phyloP scores from a whole-genome alignment of 2,888 invertebrate species.

The Andrena marginata region DNA sequence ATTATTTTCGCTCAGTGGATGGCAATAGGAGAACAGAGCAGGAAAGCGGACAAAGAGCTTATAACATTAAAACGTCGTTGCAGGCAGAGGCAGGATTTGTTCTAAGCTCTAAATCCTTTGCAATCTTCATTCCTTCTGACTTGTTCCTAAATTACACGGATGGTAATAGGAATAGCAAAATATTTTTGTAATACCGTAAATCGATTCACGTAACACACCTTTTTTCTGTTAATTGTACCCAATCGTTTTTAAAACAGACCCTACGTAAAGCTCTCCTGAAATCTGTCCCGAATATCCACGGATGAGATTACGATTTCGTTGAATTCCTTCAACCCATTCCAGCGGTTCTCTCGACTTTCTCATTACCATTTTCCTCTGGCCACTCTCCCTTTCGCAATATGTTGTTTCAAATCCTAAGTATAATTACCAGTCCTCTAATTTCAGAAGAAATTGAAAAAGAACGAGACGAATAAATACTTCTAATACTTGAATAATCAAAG shows the following conservation, averaged over 20 bases:
- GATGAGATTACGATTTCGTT: conserved; percentile 20
- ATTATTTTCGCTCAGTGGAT: conserved; percentile 48
- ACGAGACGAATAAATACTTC: background rate
- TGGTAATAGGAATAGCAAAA: background rate
- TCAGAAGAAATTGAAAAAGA: background rate
- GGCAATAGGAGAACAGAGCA: conserved; percentile 36
- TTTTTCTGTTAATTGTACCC: background rate
- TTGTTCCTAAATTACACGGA: conserved; percentile 24
- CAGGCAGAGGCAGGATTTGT: conserved; percentile 34
- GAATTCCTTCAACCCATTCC: conserved; percentile 2
- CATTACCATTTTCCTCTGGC: background rate
- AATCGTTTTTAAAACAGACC: background rate
- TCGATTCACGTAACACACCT: background rate
- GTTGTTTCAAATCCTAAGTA: background rate
- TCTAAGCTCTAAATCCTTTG: conserved; percentile 52
- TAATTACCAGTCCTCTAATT: background rate
- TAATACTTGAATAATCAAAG: too few relatives aligned
- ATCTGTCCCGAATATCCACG: background rate
- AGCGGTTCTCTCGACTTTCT: background rate
- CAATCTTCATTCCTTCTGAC: conserved; percentile 26
- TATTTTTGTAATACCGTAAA: background rate
- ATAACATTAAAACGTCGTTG: conserved; percentile 54
- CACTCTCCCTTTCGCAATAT: background rate
- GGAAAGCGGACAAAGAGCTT: conserved; percentile 47
- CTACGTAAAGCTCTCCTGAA: background rate